Evolutionary conservation across 2,888 invertebrate species (phyloP).

Genomic region (Trachelus tabidus): DNA sequence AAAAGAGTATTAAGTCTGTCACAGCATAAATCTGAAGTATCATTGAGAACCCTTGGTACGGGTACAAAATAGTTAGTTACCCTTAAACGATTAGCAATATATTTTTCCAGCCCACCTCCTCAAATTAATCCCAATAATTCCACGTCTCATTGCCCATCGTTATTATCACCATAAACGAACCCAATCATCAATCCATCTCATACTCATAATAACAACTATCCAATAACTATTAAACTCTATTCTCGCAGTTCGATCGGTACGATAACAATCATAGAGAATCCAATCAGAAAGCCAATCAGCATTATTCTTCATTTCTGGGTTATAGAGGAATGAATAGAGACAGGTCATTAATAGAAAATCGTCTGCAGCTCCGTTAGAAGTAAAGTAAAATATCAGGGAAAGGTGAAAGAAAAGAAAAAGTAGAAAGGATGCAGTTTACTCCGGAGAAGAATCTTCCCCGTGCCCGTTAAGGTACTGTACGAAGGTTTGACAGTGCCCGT

Average conservation of each 20-base stretch:
- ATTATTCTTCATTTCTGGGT: slow-evolving; percentile 10
- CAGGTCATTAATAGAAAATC: slow-evolving; percentile 17
- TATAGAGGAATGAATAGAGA: slow-evolving; percentile 21
- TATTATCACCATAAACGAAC: not conserved
- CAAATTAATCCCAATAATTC: not conserved
- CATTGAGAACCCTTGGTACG: slow-evolving; percentile 37
- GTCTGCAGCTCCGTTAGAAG: not conserved
- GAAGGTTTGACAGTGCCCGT: not conserved
- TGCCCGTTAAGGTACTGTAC: not conserved
- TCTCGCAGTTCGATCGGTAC: not conserved
- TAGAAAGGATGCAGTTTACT: not conserved
- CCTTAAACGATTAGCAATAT: not conserved
- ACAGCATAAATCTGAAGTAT: slow-evolving; percentile 36
- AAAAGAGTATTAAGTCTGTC: slow-evolving; percentile 38
- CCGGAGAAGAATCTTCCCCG: not conserved
- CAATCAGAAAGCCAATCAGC: slow-evolving; percentile 23
- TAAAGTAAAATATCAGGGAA: not conserved
- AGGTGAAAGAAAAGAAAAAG: not conserved
- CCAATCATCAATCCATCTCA: not conserved
- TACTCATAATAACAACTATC: not conserved
- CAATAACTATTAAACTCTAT: not conserved
- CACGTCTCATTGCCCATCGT: not conserved
- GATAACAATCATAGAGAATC: not conserved
- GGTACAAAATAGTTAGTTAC: not conserved
- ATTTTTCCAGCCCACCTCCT: not conserved